phyloP scores from a whole-genome alignment of 30 jellyfish, hydroid and myxozoan genomes.

The Aurelia sp. region DNA sequence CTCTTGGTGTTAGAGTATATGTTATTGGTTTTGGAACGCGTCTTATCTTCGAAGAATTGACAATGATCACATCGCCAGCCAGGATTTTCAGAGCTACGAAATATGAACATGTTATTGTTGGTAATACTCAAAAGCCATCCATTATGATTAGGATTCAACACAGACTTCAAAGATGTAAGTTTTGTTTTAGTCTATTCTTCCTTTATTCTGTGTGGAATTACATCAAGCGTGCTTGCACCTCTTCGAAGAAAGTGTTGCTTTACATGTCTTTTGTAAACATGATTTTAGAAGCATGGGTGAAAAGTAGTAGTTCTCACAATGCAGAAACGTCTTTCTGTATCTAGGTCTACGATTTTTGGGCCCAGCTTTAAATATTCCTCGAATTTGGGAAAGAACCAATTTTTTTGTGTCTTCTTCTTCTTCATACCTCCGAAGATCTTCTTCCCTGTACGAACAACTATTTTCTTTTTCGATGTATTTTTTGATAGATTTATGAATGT shows the following conservation, averaged over 20 bases:
- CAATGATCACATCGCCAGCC: constrained; percentile 62
- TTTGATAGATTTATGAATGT: too few relatives aligned
- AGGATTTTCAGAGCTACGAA: constrained; percentile 78
- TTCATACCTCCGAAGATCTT: too few relatives aligned
- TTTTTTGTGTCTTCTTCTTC: too few relatives aligned
- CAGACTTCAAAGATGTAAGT: constrained; percentile 72
- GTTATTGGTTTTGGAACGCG: constrained; percentile 70
- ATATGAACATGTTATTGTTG: constrained; percentile 64
- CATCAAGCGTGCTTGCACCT: background rate
- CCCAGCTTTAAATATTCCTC: too few relatives aligned
- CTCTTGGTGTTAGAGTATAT: constrained; percentile 71
- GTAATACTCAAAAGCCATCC: constrained; percentile 56
- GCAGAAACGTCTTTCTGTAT: too few relatives aligned
- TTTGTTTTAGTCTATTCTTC: background rate
- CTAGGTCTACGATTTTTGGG: too few relatives aligned
- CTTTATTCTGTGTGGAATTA: background rate
- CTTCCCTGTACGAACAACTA: too few relatives aligned
- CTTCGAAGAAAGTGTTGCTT: background rate
- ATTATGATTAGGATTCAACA: constrained; percentile 65
- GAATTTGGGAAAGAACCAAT: too few relatives aligned
- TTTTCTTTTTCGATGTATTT: too few relatives aligned
- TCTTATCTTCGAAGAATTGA: constrained; percentile 60
- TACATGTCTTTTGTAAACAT: background rate
- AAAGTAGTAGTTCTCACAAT: too few relatives aligned
- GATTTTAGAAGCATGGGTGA: background rate